Evolutionary conservation across 23 tunicate species (phyloP).

Genomic region (Clavelina lepadiformis): DNA sequence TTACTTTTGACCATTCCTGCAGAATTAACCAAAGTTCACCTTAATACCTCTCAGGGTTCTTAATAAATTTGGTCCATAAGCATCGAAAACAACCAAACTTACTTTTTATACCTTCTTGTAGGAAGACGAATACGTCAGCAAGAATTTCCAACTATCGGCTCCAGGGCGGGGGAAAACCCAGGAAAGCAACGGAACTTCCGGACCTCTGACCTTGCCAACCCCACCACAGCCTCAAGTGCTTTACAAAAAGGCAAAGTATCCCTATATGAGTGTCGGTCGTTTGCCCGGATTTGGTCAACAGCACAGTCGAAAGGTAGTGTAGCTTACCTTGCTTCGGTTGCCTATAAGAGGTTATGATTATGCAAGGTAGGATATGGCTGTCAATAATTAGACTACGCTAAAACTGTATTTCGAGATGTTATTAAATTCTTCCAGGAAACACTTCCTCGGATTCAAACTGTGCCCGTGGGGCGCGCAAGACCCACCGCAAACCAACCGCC

Average conservation of each 20-base stretch:
- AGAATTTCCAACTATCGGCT: constrained; percentile 41
- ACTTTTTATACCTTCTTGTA: constrained; percentile 5
- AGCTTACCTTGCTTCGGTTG: no score
- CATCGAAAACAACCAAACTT: neutral
- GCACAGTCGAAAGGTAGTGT: no score
- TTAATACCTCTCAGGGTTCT: neutral
- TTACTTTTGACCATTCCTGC: neutral
- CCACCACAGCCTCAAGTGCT: constrained; percentile 17
- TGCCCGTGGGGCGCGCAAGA: constrained; percentile 19
- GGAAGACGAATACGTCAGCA: constrained; percentile 73
- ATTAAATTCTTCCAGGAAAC: constrained; percentile 19
- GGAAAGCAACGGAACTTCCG: constrained; percentile 8
- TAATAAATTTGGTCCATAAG: neutral
- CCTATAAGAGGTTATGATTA: no score
- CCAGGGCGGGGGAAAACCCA: constrained; percentile 24
- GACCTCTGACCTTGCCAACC: constrained; percentile 32
- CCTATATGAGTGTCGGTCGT: constrained; percentile 40
- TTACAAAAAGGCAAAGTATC: constrained; percentile 59
- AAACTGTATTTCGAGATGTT: no score
- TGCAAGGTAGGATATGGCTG: no score
- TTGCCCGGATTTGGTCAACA: constrained; percentile 8
- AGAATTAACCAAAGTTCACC: neutral
- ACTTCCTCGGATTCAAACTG: constrained; percentile 47
- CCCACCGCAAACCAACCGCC: neutral
- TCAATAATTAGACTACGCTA: no score